Conservation (phyloP, 2,888 invertebrate genomes). For the Ectropis crepuscularia region DNA sequence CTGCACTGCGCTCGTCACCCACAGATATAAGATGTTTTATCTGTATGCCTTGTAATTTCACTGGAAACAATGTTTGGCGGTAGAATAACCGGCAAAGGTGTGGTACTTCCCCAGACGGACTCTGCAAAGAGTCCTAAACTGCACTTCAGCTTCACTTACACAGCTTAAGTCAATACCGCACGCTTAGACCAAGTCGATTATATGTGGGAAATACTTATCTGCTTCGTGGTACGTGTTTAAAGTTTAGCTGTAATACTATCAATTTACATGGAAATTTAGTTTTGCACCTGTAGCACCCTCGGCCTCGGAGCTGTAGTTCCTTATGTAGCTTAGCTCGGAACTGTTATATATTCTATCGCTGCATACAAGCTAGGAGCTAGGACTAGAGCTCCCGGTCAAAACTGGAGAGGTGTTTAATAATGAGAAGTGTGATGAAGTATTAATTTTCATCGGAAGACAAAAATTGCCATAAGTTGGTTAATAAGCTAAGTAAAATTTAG, state of each 20-base stretch:
- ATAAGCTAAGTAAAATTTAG: too few species aligned
- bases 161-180: background rate
- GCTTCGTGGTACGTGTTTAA: conserved; percentile 35
- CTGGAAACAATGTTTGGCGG: too few species aligned
- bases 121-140: too few species aligned
- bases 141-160: too few species aligned
- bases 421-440: too few species aligned
- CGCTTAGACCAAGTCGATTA: conserved; percentile 6
- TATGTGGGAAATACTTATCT: conserved; percentile 27
- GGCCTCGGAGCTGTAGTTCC: background rate
- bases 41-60: too few species aligned
- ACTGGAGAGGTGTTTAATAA: background rate
- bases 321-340: background rate
- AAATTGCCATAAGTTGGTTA: too few species aligned
- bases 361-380: background rate
- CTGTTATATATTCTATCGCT: background rate
- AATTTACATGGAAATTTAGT: conserved; percentile 42
- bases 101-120: too few species aligned
- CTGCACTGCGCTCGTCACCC: too few species aligned
- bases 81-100: too few species aligned
- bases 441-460: too few species aligned
- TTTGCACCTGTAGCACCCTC: conserved; percentile 17
- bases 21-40: too few species aligned
- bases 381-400: background rate
- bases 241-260: conserved; percentile 37